phyloP scores from a whole-genome alignment of 2,888 invertebrate genomes.

The Oligia strigilis region DNA sequence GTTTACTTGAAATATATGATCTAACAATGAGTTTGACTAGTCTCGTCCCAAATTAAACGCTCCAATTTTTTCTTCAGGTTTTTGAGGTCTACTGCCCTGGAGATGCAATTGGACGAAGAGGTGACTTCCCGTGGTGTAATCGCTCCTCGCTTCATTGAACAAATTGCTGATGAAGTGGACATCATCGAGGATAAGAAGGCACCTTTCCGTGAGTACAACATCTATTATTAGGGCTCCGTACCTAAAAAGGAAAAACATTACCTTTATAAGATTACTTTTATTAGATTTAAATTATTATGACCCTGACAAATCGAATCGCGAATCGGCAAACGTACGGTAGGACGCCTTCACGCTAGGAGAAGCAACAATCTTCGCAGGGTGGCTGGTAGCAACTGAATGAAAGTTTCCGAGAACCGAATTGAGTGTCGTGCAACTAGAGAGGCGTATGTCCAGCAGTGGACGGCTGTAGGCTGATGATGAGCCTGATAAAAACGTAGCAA shows the following conservation, averaged over 20 bases:
- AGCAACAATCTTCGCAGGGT: neutral
- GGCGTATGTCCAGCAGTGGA: neutral
- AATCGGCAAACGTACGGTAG: neutral
- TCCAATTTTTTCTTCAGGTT: constrained; percentile 88
- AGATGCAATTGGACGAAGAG: constrained; percentile 93
- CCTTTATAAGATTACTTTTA: neutral
- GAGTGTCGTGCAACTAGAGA: neutral
- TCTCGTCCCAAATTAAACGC: neutral
- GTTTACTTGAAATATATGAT: neutral
- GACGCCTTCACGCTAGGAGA: neutral
- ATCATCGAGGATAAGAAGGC: constrained; percentile 95
- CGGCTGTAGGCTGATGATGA: neutral
- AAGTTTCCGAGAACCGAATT: neutral
- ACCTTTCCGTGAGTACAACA: constrained; percentile 93
- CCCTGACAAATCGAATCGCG: neutral
- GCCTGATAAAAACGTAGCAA: neutral
- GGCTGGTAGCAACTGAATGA: neutral
- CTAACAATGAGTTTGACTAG: neutral
- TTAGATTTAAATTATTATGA: no score
- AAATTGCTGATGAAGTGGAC: constrained; percentile 95
- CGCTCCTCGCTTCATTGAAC: constrained; percentile 95
- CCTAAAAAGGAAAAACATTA: neutral
- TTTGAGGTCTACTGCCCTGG: constrained; percentile 94
- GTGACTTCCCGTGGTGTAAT: constrained; percentile 94
- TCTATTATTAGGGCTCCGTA: neutral